Evolutionary conservation across 2,888 invertebrate species (phyloP).

Genomic region (Dynastes hyllus): DNA sequence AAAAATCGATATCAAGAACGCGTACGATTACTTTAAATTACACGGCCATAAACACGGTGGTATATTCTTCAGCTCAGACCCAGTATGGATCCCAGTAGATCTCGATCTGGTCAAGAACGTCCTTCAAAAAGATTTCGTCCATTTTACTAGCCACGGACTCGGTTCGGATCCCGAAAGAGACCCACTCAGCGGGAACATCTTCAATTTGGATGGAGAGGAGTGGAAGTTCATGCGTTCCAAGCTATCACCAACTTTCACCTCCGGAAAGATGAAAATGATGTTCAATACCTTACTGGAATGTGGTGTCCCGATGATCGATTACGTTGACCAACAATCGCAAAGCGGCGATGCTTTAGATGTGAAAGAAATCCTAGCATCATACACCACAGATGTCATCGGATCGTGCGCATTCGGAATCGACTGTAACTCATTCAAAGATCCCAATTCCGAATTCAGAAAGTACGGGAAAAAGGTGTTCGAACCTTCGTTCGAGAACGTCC

Average conservation of each 20-base stretch:
- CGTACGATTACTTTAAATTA: slow-evolving; percentile 33
- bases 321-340: neutral
- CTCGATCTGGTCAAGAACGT: slow-evolving; percentile 65
- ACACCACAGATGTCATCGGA: slow-evolving; percentile 47
- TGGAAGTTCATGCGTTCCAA: slow-evolving; percentile 44
- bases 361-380: slow-evolving; percentile 47
- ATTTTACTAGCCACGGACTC: slow-evolving; percentile 76
- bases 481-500: neutral
- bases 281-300: slow-evolving; percentile 44
- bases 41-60: slow-evolving; percentile 25
- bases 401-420: slow-evolving; percentile 48
- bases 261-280: slow-evolving; percentile 49
- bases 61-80: slow-evolving; percentile 53
- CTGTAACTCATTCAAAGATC: slow-evolving; percentile 42
- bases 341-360: slow-evolving; percentile 18
- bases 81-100: slow-evolving; percentile 47
- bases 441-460: slow-evolving; percentile 45
- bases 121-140: slow-evolving; percentile 74
- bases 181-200: slow-evolving; percentile 35
- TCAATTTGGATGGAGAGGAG: slow-evolving; percentile 42
- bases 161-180: slow-evolving; percentile 13
- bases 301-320: slow-evolving; percentile 25
- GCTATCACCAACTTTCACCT: slow-evolving; percentile 41
- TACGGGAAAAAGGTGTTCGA: slow-evolving; percentile 33
- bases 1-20: slow-evolving; percentile 4